Evolutionary conservation across 2,888 invertebrate genomes (phyloP).

Genomic region (Hybos culiciformis): DNA sequence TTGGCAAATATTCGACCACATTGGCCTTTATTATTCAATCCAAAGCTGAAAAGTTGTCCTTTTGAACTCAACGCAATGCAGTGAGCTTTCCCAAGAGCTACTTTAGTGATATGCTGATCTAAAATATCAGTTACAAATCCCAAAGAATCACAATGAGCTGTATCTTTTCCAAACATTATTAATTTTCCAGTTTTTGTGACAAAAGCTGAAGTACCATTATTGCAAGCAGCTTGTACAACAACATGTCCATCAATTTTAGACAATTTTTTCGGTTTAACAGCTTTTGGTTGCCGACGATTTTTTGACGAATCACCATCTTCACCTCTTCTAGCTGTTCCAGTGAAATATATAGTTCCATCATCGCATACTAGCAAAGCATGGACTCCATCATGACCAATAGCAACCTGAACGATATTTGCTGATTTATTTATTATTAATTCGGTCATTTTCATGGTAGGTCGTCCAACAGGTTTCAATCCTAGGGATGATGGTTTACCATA

Average conservation of each 20-base stretch:
- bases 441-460: slow-evolving; percentile 36
- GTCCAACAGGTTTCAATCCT: slow-evolving; percentile 55
- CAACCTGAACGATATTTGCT: slow-evolving; percentile 60
- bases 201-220: slow-evolving; percentile 87
- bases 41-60: slow-evolving; percentile 88
- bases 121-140: slow-evolving; percentile 64
- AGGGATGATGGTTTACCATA: slow-evolving; percentile 76
- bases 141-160: slow-evolving; percentile 61
- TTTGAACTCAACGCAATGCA: slow-evolving; percentile 77
- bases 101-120: slow-evolving; percentile 55
- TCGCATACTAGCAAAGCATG: slow-evolving; percentile 85
- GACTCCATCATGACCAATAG: slow-evolving; percentile 86
- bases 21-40: slow-evolving; percentile 95
- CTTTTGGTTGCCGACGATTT: slow-evolving; percentile 73
- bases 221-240: slow-evolving; percentile 75
- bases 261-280: slow-evolving; percentile 85
- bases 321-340: slow-evolving; percentile 70
- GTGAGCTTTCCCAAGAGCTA: slow-evolving; percentile 91
- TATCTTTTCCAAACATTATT: slow-evolving; percentile 91
- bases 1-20: slow-evolving; percentile 74
- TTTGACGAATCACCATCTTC: slow-evolving; percentile 83
- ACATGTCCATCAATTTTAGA: slow-evolving; percentile 75
- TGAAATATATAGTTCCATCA: slow-evolving; percentile 79
- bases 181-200: slow-evolving; percentile 82
- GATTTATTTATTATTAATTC: slow-evolving; percentile 53